phyloP scores from a whole-genome alignment of 2,888 invertebrate genomes.

The Pristionchus maxplancki region DNA sequence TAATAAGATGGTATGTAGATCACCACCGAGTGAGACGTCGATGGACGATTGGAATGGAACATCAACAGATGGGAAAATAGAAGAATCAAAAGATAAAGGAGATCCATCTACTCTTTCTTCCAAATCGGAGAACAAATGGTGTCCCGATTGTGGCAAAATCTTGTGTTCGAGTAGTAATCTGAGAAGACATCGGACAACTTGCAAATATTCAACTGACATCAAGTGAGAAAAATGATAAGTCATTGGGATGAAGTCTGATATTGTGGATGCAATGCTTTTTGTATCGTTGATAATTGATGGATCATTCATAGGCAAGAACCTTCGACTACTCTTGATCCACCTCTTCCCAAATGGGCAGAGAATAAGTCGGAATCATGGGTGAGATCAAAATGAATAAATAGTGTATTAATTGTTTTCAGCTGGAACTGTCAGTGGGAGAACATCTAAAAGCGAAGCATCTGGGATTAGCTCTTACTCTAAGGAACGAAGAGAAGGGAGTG shows the following conservation, averaged over 20 bases:
- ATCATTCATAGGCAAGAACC: not conserved
- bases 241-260: no score
- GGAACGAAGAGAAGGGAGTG: not conserved
- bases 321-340: not conserved
- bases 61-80: not conserved
- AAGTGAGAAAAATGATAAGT: no score
- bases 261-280: not conserved
- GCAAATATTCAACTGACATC: conserved; percentile 57
- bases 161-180: conserved; percentile 69
- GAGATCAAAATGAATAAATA: not conserved
- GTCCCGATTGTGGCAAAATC: conserved; percentile 60
- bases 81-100: not conserved
- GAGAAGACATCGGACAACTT: conserved; percentile 67
- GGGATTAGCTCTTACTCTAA: not conserved
- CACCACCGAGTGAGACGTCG: conserved; percentile 43
- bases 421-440: conserved; percentile 62
- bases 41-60: conserved; percentile 27
- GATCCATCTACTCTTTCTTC: not conserved
- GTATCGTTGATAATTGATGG: not conserved
- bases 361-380: conserved; percentile 35
- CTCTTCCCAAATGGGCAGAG: conserved; percentile 42
- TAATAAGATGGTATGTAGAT: not conserved
- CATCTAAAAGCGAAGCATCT: conserved; percentile 61
- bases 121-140: conserved; percentile 53
- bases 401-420: not conserved